phyloP scores from a whole-genome alignment of 2,888 invertebrate genomes.

The Heteromyza rotundicornis region DNA sequence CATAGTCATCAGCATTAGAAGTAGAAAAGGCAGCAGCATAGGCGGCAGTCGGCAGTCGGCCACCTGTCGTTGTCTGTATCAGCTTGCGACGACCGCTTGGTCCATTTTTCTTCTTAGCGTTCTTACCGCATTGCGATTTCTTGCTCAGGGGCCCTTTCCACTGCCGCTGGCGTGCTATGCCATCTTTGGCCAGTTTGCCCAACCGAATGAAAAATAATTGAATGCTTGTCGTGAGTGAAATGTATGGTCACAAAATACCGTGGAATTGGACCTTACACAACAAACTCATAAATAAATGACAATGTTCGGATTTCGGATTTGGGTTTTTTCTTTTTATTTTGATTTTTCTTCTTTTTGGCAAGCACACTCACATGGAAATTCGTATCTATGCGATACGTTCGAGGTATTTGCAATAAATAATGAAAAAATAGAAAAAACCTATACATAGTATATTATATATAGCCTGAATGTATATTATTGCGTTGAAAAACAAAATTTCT shows the following conservation, averaged over 20 bases:
- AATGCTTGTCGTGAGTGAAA: too few relatives aligned
- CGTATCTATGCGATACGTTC: background rate
- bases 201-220: too few relatives aligned
- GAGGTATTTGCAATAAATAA: too few relatives aligned
- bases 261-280: constrained; percentile 4
- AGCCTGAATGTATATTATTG: too few relatives aligned
- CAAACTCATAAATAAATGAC: constrained; percentile 4
- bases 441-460: too few relatives aligned
- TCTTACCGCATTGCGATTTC: constrained; percentile 15
- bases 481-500: too few relatives aligned
- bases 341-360: background rate
- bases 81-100: constrained; percentile 30
- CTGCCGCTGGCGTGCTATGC: constrained; percentile 13
- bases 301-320: background rate
- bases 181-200: background rate
- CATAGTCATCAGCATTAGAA: too few relatives aligned
- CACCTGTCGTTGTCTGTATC: constrained; percentile 57
- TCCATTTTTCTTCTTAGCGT: background rate
- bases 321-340: background rate
- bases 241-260: too few relatives aligned
- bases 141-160: constrained; percentile 27
- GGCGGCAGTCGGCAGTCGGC: constrained; percentile 34
- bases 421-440: too few relatives aligned
- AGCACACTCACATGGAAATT: background rate
- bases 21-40: too few relatives aligned